Base-by-base conservation (phyloP, 1,140 invertebrate species). In the Drosophila malerkotliana region DNA sequence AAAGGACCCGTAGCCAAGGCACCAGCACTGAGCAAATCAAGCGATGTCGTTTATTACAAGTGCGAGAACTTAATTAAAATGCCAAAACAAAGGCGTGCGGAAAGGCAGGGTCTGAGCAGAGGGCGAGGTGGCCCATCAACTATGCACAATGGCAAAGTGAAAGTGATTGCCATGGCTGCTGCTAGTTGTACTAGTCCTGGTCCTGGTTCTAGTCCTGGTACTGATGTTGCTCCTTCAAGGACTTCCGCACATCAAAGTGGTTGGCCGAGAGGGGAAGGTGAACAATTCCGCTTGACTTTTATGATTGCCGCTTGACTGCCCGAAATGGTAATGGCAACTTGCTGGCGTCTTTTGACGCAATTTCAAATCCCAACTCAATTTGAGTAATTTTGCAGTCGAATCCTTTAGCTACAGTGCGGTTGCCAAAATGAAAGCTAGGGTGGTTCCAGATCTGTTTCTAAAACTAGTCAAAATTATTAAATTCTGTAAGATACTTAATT, bases 331-430 rank as follows among this genome's bases (percentile, higher is more conserved):
- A 57, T 66, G 58, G 72, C 61, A 75, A 71, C 58, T 78, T 73
- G 58, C 60, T 66, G 68, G 60, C 79, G 74, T 79, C 72, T 88
- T 82, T 87, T 87, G 78, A 82, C 82, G 79, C 82, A 88, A 88
- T 88, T 88, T 88, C 75, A 88, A 87, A 87, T 87, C 82, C 82
- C 82, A 87, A 87, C 82, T 87, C 82, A 88, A 87, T 87, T 87
- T 87, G 82, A 88, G 82, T 88, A 87, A 87, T 87, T 87, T 88
- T 82, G 75, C 75, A 82, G 61, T 63, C 44, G 82, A 87, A 87
- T 87, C 82, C 82, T 87, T 87, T 87, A 72, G 75, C 71, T 49
- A 60, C 48, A 67, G 72, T 81, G 78, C 59, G 82, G 77, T 78
- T 72, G n/a, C 30, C 24, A 18, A 21, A 37, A 45, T 37, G 34